A percentile compares a stretch with the other conserved stretches of the same genome.
These are phyloP conservation scores for Rhogogaster chlorosoma DNA, from an alignment of 2,888 invertebrate genomes.

Conservation along the genomic window DNA sequence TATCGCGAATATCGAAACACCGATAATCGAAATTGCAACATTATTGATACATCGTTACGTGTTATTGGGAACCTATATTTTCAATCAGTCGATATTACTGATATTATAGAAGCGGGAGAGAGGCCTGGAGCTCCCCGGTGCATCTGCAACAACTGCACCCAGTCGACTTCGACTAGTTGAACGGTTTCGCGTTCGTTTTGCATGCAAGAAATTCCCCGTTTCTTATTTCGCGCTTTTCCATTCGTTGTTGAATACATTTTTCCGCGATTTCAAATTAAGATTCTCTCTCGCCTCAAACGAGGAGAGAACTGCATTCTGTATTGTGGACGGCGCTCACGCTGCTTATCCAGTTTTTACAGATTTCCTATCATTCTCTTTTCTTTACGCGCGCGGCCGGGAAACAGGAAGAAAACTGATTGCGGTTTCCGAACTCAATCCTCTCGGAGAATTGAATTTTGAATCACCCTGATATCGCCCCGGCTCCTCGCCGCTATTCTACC, in stretches of 20 bases:
- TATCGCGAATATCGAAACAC: conserved; percentile 13
- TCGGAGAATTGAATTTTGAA: conserved; percentile 15
- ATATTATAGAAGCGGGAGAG: conserved; percentile 25
- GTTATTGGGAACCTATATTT: conserved; percentile 47
- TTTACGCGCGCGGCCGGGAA: too few species aligned
- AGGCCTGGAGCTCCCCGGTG: background rate
- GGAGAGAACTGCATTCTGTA: background rate
- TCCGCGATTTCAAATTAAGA: background rate
- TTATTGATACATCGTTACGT: conserved; percentile 36
- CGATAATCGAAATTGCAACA: conserved; percentile 41
- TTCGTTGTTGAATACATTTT: background rate
- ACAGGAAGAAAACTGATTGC: conserved; percentile 21
- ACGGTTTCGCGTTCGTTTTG: background rate
- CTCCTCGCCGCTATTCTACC: background rate
- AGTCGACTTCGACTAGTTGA: background rate
- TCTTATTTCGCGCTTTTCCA: background rate
- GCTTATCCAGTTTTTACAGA: background rate
- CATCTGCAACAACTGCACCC: background rate
- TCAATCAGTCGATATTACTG: conserved; percentile 46
- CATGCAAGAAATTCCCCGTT: background rate
- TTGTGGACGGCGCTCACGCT: background rate
- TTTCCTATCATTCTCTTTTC: background rate
- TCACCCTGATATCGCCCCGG: background rate
- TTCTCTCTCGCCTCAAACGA: background rate
- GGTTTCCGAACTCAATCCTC: conserved; percentile 24